These are phyloP conservation scores for Eilema griseolum DNA, from an alignment of 2,888 invertebrate species.

Conservation along the genomic window DNA sequence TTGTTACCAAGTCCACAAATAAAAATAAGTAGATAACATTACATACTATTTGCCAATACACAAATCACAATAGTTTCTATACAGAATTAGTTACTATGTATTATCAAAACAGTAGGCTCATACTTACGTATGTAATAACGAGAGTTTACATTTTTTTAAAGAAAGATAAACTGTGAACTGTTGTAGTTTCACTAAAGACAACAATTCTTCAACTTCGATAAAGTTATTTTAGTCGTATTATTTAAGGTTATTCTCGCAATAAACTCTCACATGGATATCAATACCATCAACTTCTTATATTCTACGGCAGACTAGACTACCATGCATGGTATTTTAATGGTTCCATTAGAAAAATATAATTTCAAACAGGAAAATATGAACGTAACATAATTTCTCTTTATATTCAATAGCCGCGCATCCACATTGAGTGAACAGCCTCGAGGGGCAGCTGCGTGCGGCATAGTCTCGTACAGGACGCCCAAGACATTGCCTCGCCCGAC, in stretches of 20 bases:
- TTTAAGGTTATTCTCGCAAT: background rate
- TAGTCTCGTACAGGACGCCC: too few relatives aligned
- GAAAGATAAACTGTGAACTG: constrained; percentile 6
- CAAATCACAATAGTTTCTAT: constrained; percentile 3
- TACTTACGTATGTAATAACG: background rate
- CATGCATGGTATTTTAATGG: constrained; percentile 15
- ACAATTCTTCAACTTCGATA: background rate
- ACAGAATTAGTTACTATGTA: background rate
- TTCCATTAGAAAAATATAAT: constrained; percentile 25
- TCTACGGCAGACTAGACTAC: constrained; percentile 15
- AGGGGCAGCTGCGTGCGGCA: too few relatives aligned
- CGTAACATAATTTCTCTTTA: constrained; percentile 3
- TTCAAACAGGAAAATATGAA: constrained; percentile 19
- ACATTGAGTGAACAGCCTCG: too few relatives aligned
- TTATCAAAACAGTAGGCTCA: background rate
- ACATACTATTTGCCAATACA: background rate
- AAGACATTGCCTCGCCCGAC: too few relatives aligned
- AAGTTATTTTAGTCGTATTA: background rate
- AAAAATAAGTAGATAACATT: background rate
- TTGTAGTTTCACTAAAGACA: constrained; percentile 7
- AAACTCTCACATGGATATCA: background rate
- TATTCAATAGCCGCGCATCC: too few relatives aligned
- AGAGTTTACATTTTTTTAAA: background rate
- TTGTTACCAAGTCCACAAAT: background rate
- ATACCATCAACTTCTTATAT: background rate